These are phyloP conservation scores for Eupithecia abbreviata DNA, from an alignment of 2,888 invertebrate species.

Conservation along the genomic window DNA sequence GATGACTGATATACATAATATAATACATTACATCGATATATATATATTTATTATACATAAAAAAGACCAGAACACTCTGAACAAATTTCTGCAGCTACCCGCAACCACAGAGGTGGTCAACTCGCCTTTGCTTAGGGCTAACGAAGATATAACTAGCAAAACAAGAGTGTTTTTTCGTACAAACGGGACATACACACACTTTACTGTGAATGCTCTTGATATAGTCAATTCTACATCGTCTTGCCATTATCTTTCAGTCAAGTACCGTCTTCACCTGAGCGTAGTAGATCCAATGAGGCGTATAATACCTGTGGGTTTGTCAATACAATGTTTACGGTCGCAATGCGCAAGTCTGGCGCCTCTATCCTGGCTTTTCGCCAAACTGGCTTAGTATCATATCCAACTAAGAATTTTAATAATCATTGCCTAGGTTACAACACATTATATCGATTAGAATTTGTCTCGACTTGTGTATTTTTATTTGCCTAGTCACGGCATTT, in stretches of 20 bases:
- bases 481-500: conserved; percentile 23
- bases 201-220: not conserved
- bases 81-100: too few species aligned
- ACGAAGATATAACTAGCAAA: not conserved
- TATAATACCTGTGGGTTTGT: conserved; percentile 42
- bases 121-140: not conserved
- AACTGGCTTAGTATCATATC: conserved; percentile 56
- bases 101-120: too few species aligned
- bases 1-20: too few species aligned
- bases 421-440: conserved; percentile 32
- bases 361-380: conserved; percentile 60
- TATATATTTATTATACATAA: too few species aligned
- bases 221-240: not conserved
- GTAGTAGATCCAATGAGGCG: conserved; percentile 9
- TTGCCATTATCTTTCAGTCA: not conserved
- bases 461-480: conserved; percentile 14
- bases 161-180: not conserved
- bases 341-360: conserved; percentile 68
- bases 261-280: conserved; percentile 1
- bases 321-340: conserved; percentile 62
- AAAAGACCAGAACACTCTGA: too few species aligned
- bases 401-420: conserved; percentile 46
- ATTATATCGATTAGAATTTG: conserved; percentile 19
- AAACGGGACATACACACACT: not conserved
- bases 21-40: too few species aligned